A percentile compares a stretch with the other conserved stretches of the same genome.
Conservation (phyloP, 2,797 vertebrate genomes). For the Chiloscyllium punctatum region DNA sequence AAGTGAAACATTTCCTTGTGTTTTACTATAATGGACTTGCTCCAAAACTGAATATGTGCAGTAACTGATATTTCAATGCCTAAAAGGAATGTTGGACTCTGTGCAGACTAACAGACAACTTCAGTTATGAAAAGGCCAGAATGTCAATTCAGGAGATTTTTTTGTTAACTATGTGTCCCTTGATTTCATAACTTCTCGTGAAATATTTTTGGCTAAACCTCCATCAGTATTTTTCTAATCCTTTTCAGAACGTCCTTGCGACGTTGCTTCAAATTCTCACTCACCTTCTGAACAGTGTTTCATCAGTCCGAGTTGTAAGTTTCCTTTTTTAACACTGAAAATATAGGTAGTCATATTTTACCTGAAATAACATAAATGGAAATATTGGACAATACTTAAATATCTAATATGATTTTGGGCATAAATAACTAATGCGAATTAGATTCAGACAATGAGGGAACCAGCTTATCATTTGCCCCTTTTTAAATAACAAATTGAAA, state of each 20-base stretch:
- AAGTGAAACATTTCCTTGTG: neutral
- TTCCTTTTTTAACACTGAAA: neutral
- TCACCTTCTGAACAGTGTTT: neutral
- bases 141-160: conserved; percentile 12
- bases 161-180: neutral
- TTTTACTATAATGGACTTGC: neutral
- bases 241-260: neutral
- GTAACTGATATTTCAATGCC: neutral
- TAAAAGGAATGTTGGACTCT: neutral
- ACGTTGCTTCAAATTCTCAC: neutral
- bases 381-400: neutral
- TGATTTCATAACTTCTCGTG: neutral
- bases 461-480: neutral
- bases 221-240: neutral
- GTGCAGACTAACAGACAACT: too few relatives aligned
- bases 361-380: neutral
- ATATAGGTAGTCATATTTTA: neutral
- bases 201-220: neutral
- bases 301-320: neutral
- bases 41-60: neutral
- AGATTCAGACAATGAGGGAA: neutral
- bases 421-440: neutral
- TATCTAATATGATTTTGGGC: neutral
- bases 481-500: conserved; percentile 12
- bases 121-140: neutral